phyloP scores from a whole-genome alignment of 1,140 invertebrate genomes.

The Paralvinella palmiformis region DNA sequence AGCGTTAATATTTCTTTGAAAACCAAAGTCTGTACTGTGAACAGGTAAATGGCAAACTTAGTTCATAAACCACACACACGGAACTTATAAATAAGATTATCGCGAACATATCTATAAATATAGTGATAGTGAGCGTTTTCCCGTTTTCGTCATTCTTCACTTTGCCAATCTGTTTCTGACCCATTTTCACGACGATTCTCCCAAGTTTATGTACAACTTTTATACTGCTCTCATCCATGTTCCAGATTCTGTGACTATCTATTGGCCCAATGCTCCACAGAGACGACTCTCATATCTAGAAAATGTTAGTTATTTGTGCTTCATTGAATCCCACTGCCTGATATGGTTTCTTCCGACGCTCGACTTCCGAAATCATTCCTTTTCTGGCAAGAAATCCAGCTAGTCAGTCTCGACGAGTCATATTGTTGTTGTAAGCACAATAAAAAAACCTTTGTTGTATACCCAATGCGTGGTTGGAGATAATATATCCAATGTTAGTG shows the following conservation, averaged over 20 bases:
- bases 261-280: neutral
- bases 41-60: no score
- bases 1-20: no score
- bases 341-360: slow-evolving; percentile 41
- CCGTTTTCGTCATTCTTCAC: slow-evolving; percentile 49
- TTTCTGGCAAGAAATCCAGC: slow-evolving; percentile 9
- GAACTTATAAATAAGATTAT: no score
- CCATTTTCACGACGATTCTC: slow-evolving; percentile 48
- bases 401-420: slow-evolving; percentile 3
- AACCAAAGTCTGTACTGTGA: no score
- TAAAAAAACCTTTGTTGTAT: neutral
- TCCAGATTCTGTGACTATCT: slow-evolving; percentile 43
- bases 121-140: slow-evolving; percentile 29
- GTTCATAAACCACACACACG: no score
- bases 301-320: slow-evolving; percentile 45
- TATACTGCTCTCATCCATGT: slow-evolving; percentile 53
- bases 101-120: no score
- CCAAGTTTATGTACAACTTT: slow-evolving; percentile 48
- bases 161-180: slow-evolving; percentile 47
- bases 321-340: slow-evolving; percentile 51
- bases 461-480: neutral
- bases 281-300: slow-evolving; percentile 22
- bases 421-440: neutral
- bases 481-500: slow-evolving; percentile 2
- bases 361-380: slow-evolving; percentile 27